Percentiles rank a stretch among this genome's conserved stretches.
Conservation (phyloP, 2,113 vertebrate species). For the Sebastes fasciatus region DNA sequence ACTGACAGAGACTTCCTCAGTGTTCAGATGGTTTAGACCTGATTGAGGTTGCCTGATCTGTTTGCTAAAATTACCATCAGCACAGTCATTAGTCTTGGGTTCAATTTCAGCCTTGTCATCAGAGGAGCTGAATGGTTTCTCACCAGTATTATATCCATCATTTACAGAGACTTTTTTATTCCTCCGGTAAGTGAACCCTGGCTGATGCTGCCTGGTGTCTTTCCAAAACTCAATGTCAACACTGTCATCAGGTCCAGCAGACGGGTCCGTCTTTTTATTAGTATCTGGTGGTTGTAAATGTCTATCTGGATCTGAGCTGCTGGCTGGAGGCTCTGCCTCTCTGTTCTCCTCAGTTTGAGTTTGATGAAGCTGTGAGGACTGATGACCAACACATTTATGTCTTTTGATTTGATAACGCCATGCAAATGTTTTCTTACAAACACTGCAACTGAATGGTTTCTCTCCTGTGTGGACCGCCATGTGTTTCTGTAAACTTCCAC, state of each 20-base stretch:
- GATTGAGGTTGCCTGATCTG: not conserved
- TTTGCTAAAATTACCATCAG: not conserved
- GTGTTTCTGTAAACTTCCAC: not conserved
- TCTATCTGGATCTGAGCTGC: not conserved
- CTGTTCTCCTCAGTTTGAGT: not conserved
- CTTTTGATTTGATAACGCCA: not conserved
- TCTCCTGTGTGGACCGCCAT: not conserved
- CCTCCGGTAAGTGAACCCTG: slow-evolving; percentile 15
- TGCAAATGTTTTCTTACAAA: not conserved
- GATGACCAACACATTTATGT: not conserved
- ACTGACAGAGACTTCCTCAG: too few species aligned
- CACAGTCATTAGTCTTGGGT: not conserved
- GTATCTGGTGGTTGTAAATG: not conserved
- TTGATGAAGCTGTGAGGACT: not conserved
- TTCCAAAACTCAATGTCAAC: slow-evolving; percentile 32
- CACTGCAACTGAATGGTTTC: not conserved
- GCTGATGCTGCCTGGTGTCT: slow-evolving; percentile 13
- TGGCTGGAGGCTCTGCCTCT: not conserved
- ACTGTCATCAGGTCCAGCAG: not conserved
- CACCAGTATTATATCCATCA: not conserved
- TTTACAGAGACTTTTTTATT: not conserved
- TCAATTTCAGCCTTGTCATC: not conserved
- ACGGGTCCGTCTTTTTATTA: not conserved
- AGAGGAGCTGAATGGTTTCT: not conserved
- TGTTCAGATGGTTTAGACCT: not conserved